Conservation (phyloP, 2,888 invertebrate genomes). For the Geophilus truncorum region DNA sequence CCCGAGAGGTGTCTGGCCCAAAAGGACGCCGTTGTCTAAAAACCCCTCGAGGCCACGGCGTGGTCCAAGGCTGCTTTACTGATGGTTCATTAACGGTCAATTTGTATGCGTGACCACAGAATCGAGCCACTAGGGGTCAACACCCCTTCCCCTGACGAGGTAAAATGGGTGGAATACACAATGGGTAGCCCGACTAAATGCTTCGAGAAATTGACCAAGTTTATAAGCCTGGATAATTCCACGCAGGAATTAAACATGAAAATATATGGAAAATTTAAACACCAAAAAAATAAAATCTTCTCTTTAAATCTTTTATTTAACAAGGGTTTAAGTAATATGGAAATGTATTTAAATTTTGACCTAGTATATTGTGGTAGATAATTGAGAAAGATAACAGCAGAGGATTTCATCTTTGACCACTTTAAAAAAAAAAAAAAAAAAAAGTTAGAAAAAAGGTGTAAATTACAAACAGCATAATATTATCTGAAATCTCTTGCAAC, state of each 20-base stretch:
- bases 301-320: neutral
- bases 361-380: neutral
- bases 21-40: conserved; percentile 10
- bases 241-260: neutral
- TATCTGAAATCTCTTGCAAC: no score
- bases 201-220: neutral
- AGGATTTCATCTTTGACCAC: neutral
- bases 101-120: conserved; percentile 19
- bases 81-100: conserved; percentile 16
- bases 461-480: no score
- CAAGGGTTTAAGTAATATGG: neutral
- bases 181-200: neutral
- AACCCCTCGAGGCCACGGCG: conserved; percentile 15
- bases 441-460: neutral
- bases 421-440: neutral
- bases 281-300: no score
- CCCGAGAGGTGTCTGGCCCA: conserved; percentile 10
- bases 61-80: conserved; percentile 21
- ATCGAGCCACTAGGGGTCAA: neutral
- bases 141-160: neutral
- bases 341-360: neutral
- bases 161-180: neutral
- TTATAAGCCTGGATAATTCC: neutral
- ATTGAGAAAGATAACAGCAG: neutral
- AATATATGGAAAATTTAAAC: neutral